phyloP scores from a whole-genome alignment of 2,888 invertebrate genomes.

The Drosophila pseudotakahashii region DNA sequence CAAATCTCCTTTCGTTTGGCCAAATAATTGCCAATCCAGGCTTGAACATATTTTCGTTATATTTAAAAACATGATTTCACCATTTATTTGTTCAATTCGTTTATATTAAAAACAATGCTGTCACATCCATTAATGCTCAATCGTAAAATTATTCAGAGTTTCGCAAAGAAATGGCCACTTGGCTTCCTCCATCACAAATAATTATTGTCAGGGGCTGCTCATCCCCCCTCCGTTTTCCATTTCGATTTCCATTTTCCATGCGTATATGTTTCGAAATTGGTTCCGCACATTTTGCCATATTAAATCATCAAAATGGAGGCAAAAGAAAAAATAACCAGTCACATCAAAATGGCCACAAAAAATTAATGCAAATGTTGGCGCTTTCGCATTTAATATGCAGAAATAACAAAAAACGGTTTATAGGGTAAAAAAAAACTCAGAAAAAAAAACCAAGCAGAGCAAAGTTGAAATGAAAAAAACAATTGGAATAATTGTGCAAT shows the following conservation, averaged over 20 bases:
- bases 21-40: neutral
- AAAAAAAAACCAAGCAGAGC: constrained; percentile 10
- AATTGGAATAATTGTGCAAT: constrained; percentile 44
- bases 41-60: constrained; percentile 13
- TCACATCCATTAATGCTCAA: constrained; percentile 36
- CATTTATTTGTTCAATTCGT: constrained; percentile 26
- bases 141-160: constrained; percentile 34
- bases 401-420: constrained; percentile 23
- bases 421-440: constrained; percentile 4
- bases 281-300: constrained; percentile 33
- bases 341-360: constrained; percentile 41
- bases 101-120: constrained; percentile 18
- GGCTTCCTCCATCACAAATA: constrained; percentile 34
- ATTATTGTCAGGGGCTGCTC: constrained; percentile 19
- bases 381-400: constrained; percentile 43
- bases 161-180: constrained; percentile 28
- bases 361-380: constrained; percentile 46
- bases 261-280: constrained; percentile 17
- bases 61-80: constrained; percentile 15
- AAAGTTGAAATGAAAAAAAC: constrained; percentile 35
- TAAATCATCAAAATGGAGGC: constrained; percentile 32
- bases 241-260: constrained; percentile 4
- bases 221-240: constrained; percentile 2
- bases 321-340: constrained; percentile 17
- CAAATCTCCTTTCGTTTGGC: neutral